These are phyloP conservation scores for Hoplias malabaricus DNA, from an alignment of 2,113 vertebrate species.

Conservation along the genomic window DNA sequence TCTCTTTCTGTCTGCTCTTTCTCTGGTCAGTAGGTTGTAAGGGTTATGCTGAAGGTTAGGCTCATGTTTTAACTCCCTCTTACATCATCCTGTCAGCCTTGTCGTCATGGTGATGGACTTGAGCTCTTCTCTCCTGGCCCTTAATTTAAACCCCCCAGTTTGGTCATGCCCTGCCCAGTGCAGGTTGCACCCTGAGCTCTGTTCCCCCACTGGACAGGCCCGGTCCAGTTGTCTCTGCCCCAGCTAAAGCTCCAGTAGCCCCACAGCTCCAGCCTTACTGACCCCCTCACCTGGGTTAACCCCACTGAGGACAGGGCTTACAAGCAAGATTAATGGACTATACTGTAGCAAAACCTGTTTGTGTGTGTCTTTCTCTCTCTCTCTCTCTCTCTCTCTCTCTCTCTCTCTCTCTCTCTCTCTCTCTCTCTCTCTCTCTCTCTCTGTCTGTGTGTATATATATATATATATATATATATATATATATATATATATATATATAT, in stretches of 20 bases:
- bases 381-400: conserved; percentile 32
- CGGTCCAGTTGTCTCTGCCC: conserved; percentile 23
- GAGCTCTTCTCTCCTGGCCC: conserved; percentile 62
- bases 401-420: conserved; percentile 26
- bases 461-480: too few relatives aligned
- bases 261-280: conserved; percentile 33
- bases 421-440: conserved; percentile 25
- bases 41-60: conserved; percentile 34
- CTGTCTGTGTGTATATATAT: conserved; percentile 15
- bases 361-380: conserved; percentile 45
- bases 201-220: conserved; percentile 14
- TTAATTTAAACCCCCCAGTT: conserved; percentile 65
- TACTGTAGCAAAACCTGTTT: conserved; percentile 38
- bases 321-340: conserved; percentile 59
- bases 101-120: conserved; percentile 49
- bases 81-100: conserved; percentile 73
- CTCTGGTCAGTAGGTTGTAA: conserved; percentile 8
- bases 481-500: too few relatives aligned
- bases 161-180: conserved; percentile 49
- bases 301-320: conserved; percentile 42
- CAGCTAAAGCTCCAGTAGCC: conserved; percentile 49
- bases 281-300: conserved; percentile 51
- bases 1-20: not conserved
- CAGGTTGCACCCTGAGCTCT: not conserved
- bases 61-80: conserved; percentile 39